Evolutionary conservation across 35 echinoderm and acorn worm genomes (phyloP), one percentile per base, ranked within the genome.

Genomic region (Diadema setosum): DNA sequence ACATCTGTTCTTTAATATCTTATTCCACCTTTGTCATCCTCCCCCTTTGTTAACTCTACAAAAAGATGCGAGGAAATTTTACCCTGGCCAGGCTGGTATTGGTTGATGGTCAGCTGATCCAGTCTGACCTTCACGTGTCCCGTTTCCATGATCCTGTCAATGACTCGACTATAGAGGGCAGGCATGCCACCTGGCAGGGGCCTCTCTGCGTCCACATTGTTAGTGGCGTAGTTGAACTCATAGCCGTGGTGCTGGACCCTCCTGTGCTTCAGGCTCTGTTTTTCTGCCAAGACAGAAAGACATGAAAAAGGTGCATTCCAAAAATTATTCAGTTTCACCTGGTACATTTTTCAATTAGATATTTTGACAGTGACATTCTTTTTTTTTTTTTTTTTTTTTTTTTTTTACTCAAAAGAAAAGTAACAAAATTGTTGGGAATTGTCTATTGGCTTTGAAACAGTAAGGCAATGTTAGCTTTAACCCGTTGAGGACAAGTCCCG

Each of bases 21-120:
- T n/a, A n/a, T n/a, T n/a, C n/a, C n/a, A n/a, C n/a, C n/a, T n/a
- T n/a, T n/a, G n/a, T n/a, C n/a, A n/a, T n/a, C n/a, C n/a, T n/a
- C n/a, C n/a, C n/a, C n/a, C n/a, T n/a, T n/a, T n/a, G n/a, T n/a
- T n/a, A n/a, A n/a, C n/a, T n/a, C n/a, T n/a, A n/a, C n/a, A n/a
- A n/a, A n/a, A n/a, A n/a, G n/a, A n/a, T n/a, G n/a, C n/a, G n/a
- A n/a, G n/a, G n/a, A n/a, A n/a, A n/a, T n/a, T 50, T 84, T 87
- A 99, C 96, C 96, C 92, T 99, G 96, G 3, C 96, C 96, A 45
- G 96, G 96, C 58, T 94, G 88, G 65, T 99, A 99, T 65, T 99
- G 92, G 87, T 99, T 99, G 33, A 99, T 83, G 26, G 96, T 99
- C 18, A 99, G 56, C 87, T 99, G 96, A 84, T 99, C 90, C 26